Percentiles rank a stretch among this genome's conserved stretches.
Evolutionary conservation across 2,888 invertebrate species (phyloP).

Genomic region (Parochlus steinenii): DNA sequence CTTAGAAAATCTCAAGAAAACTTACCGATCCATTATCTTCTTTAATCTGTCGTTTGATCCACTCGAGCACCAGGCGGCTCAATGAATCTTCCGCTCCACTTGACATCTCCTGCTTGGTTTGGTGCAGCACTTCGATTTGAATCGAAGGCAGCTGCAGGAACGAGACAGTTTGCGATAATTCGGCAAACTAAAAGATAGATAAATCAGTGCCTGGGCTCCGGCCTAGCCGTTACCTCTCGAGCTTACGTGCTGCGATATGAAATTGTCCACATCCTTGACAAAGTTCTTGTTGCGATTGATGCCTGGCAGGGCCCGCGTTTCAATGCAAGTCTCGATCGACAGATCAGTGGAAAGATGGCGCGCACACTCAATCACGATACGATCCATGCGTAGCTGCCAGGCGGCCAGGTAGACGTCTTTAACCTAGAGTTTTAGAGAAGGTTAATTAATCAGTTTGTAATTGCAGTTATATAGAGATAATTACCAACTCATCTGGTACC

Average conservation of each 20-base stretch:
- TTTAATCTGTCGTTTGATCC: constrained; percentile 34
- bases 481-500: constrained; percentile 33
- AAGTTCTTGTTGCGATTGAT: constrained; percentile 40
- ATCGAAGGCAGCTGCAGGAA: constrained; percentile 39
- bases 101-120: constrained; percentile 49
- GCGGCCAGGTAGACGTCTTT: constrained; percentile 69
- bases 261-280: constrained; percentile 46
- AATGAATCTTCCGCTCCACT: constrained; percentile 38
- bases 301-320: constrained; percentile 43
- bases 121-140: constrained; percentile 58
- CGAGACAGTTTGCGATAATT: constrained; percentile 30
- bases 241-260: constrained; percentile 49
- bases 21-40: constrained; percentile 20
- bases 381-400: constrained; percentile 55
- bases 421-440: constrained; percentile 26
- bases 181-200: constrained; percentile 37
- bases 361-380: constrained; percentile 54
- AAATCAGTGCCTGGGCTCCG: background rate
- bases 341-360: constrained; percentile 48
- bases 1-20: too few species aligned
- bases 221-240: background rate
- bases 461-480: background rate
- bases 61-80: constrained; percentile 45
- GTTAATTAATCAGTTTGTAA: too few species aligned
- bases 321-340: constrained; percentile 39